Percentiles rank a stretch among this genome's conserved stretches.
These are phyloP conservation scores for Melanotaenia trifasciata DNA, from an alignment of 2,797 vertebrate species.

Conservation along the genomic window DNA sequence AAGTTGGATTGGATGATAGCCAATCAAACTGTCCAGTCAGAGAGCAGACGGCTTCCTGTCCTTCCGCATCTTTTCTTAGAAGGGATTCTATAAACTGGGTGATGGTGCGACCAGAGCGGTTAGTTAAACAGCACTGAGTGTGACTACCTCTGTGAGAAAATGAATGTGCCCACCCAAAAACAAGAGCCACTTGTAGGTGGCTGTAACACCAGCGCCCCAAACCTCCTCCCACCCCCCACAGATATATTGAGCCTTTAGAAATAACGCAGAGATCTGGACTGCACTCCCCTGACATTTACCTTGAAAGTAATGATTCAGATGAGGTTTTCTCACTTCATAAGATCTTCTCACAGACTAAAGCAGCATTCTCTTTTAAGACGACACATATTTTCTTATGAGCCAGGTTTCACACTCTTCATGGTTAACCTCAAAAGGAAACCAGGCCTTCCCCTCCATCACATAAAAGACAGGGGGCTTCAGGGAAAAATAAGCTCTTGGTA, in stretches of 20 bases:
- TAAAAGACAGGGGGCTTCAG: slow-evolving; percentile 49
- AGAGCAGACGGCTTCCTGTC: too few relatives aligned
- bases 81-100: too few relatives aligned
- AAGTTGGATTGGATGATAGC: too few relatives aligned
- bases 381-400: slow-evolving; percentile 20
- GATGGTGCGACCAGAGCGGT: too few relatives aligned
- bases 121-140: too few relatives aligned
- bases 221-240: too few relatives aligned
- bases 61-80: too few relatives aligned
- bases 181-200: too few relatives aligned
- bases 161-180: too few relatives aligned
- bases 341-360: slow-evolving; percentile 18
- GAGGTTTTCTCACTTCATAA: neutral
- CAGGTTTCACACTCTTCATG: slow-evolving; percentile 51
- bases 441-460: slow-evolving; percentile 42
- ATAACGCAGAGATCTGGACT: slow-evolving; percentile 24
- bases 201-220: too few relatives aligned
- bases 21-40: too few relatives aligned
- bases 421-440: slow-evolving; percentile 52
- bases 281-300: neutral
- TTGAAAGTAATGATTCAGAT: slow-evolving; percentile 29
- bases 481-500: slow-evolving; percentile 66
- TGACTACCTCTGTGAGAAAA: too few relatives aligned
- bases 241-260: neutral
- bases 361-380: slow-evolving; percentile 16